These are phyloP conservation scores for Sipha maydis DNA, from an alignment of 2,888 invertebrate genomes.

Conservation along the genomic window DNA sequence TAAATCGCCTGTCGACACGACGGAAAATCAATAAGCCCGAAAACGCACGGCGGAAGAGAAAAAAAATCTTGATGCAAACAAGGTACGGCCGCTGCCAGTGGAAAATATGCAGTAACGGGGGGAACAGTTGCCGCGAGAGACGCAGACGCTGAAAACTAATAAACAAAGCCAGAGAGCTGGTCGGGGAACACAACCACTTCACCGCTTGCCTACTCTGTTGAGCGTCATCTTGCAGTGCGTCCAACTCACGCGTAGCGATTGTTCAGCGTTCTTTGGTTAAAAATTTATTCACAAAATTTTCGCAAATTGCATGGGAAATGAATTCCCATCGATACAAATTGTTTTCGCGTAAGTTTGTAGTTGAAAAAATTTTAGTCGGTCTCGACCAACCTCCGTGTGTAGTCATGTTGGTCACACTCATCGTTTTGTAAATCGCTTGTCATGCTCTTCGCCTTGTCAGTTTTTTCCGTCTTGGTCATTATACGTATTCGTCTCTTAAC, in stretches of 20 bases:
- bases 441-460: conserved; percentile 57
- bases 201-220: not conserved
- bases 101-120: not conserved
- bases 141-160: conserved; percentile 53
- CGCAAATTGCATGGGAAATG: too few species aligned
- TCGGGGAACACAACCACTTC: not conserved
- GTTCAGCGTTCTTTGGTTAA: not conserved
- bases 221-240: conserved; percentile 40
- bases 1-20: too few species aligned
- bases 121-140: conserved; percentile 23
- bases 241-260: not conserved
- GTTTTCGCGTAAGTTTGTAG: too few species aligned
- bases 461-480: not conserved
- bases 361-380: too few species aligned
- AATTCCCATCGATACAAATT: too few species aligned
- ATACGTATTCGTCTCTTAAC: not conserved
- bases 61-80: too few species aligned
- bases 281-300: not conserved
- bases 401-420: conserved; percentile 35
- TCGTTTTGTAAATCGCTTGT: conserved; percentile 45
- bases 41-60: not conserved
- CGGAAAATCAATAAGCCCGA: not conserved
- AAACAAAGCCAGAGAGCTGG: conserved; percentile 38
- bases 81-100: not conserved
- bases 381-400: not conserved